Percentiles rank a stretch among this genome's conserved stretches.
phyloP scores from a whole-genome alignment of 2,797 vertebrate species.

The Meriones psammophilus region DNA sequence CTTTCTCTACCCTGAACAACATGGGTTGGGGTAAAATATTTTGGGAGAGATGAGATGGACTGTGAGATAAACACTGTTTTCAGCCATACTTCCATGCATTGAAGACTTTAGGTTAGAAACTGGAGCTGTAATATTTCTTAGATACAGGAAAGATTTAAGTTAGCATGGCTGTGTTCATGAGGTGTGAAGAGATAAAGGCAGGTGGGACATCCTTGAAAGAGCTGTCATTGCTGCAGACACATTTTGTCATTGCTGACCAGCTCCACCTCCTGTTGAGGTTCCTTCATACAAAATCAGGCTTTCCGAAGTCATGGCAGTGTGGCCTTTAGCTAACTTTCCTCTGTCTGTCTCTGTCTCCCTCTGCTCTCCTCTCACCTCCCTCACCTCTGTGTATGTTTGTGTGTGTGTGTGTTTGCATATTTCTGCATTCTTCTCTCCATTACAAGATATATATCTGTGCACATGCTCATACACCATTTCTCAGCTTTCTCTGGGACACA shows the following conservation, averaged over 20 bases:
- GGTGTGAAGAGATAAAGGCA: neutral
- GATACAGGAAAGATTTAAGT: neutral
- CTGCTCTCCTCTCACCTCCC: neutral
- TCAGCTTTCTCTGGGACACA: neutral
- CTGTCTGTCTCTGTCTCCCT: neutral
- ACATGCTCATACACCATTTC: neutral
- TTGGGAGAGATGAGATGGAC: too few species aligned
- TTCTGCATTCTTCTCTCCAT: neutral
- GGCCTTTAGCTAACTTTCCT: neutral
- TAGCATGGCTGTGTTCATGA: neutral
- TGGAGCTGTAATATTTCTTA: neutral
- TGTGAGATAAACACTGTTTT: neutral
- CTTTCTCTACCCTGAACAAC: neutral
- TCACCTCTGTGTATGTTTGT: fast-evolving
- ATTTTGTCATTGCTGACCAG: neutral
- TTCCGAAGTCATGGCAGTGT: neutral
- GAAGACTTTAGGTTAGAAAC: neutral
- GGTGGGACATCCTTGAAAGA: neutral
- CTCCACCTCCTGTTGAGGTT: neutral
- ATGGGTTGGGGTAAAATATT: neutral
- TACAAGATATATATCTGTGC: neutral
- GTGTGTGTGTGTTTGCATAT: neutral
- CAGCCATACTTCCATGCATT: fast-evolving
- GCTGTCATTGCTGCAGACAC: neutral
- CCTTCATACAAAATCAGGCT: neutral